Conservation (phyloP, 2,113 vertebrate genomes). For the Hystrix brachyura region DNA sequence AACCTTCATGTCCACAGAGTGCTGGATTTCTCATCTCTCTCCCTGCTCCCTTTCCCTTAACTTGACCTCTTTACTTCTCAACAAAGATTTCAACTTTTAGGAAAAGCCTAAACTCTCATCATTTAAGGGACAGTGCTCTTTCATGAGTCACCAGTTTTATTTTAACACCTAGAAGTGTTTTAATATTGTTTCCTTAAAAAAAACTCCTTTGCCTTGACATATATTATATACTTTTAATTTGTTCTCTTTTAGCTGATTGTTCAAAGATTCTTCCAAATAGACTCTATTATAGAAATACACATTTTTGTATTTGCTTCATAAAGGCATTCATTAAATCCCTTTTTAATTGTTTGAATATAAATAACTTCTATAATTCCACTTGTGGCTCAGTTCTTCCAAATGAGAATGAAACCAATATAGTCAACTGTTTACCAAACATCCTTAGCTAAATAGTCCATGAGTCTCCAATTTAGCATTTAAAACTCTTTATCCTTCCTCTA, state of each 20-base stretch:
- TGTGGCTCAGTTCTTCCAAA: neutral
- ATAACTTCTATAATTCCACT: neutral
- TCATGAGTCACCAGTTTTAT: neutral
- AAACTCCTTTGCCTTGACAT: neutral
- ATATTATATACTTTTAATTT: neutral
- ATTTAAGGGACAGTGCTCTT: neutral
- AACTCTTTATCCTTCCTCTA: neutral
- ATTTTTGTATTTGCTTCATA: neutral
- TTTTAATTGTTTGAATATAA: neutral
- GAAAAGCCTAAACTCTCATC: neutral
- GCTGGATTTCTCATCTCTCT: neutral
- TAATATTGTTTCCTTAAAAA: neutral
- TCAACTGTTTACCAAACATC: neutral
- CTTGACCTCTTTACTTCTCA: neutral
- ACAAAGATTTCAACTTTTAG: neutral
- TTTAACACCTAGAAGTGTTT: neutral
- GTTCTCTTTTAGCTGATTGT: neutral
- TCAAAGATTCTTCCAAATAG: neutral
- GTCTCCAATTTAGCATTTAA: neutral
- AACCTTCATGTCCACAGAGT: neutral
- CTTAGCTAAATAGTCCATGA: neutral
- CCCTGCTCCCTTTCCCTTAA: neutral
- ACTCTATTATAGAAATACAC: neutral
- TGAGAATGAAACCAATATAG: neutral
- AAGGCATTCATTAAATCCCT: neutral